Base-by-base conservation (phyloP, 1,140 invertebrate genomes). In the Wiebesia pumilae region DNA sequence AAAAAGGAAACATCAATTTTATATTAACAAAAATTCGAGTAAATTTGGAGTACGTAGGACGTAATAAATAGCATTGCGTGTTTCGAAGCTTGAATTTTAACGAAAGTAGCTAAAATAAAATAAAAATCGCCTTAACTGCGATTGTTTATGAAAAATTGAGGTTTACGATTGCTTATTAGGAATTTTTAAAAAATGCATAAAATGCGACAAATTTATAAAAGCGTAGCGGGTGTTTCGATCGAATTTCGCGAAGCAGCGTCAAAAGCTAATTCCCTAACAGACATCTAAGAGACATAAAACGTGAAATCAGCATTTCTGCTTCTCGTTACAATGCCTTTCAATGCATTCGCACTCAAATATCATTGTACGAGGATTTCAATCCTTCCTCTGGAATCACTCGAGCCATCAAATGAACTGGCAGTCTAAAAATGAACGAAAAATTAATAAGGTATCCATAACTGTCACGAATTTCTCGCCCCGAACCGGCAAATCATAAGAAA, bases 401-500 rank as follows among this genome's bases (percentile, higher is more conserved):
- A 54, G n/a, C 16, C 77, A 35, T 30, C 47, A 35, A 58, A 79
- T 14, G 4, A 58, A 4, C 47, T 54, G 51, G 47, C 43, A 35
- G 51, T 47, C 4, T 30, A 79, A 43, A 79, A 79, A 58, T 24
- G 43, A 79, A 79, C 14, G 33, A 9, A 24, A 43, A 79, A 54
- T 79, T 79, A 79, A 79, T 54, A 79, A 79, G 47, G 77, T 54
- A 54, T 33, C 77, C 77, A 35, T 54, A 79, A 79, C 30, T 79
- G 77, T 79, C 77, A 79, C 77, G 43, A 58, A 79, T 79, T 79
- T 35, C 77, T 54, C n/a, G 16, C 77, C 12, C 30, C 47, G 30
- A 0, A 33, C 38, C 21, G 24, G 16, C 6, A 47, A 79, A 30
- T 35, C 12, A n/a, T 54, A 38, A 14, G 40, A 81, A 65, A 65